Conservation (phyloP, 2,113 vertebrate species). For the Ptilorrhoa leucosticta region DNA sequence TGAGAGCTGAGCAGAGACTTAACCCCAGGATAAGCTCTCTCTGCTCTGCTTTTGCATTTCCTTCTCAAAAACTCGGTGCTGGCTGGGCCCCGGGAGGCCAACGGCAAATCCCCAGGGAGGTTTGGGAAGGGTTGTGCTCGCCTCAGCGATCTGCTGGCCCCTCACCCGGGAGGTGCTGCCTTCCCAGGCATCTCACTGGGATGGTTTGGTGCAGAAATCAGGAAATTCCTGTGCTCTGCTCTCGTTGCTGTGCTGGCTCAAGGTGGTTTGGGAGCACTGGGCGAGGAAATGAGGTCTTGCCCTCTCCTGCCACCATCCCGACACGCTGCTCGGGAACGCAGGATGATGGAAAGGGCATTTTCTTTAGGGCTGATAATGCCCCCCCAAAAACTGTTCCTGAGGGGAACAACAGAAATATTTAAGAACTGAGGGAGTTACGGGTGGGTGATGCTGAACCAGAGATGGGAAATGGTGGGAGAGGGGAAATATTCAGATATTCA, state of each 20-base stretch:
- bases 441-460: neutral
- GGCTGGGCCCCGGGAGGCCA: neutral
- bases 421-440: neutral
- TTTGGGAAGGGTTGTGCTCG: neutral
- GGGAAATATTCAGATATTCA: neutral
- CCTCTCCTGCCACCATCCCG: neutral
- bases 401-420: neutral
- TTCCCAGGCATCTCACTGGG: neutral
- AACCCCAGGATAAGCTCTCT: neutral
- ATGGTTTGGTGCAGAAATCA: neutral
- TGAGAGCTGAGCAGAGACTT: neutral
- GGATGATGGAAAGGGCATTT: neutral
- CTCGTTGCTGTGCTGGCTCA: neutral
- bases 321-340: accelerated
- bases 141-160: neutral
- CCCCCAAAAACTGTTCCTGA: neutral
- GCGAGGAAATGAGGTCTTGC: neutral
- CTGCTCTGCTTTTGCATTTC: neutral
- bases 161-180: neutral
- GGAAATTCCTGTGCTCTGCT: accelerated
- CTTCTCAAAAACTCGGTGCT: accelerated
- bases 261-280: neutral
- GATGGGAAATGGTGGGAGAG: neutral
- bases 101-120: neutral
- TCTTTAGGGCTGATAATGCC: neutral